Evolutionary conservation across 35 echinoderm and acorn worm genomes (phyloP), one percentile per base, ranked within the genome.

Genomic region (Stichopus chloronotus): DNA sequence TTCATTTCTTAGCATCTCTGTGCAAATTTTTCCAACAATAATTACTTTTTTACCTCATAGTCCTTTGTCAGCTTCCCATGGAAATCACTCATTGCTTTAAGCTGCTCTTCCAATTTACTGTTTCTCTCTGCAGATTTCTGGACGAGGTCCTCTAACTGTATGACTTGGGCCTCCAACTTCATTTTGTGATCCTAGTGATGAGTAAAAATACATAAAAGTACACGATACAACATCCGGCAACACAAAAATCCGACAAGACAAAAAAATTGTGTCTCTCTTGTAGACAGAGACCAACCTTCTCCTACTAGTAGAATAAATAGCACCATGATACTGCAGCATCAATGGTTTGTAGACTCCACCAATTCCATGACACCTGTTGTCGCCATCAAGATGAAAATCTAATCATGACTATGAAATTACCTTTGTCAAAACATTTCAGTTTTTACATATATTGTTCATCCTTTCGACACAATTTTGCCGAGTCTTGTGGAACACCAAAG

Each of bases 61-160:
- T 94, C 93, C 79, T 90, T 88, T 11, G 93, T 96, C 17, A 98
- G 88, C 58, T 98, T 98, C n/a, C 92, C 78, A 22, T 96, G 93
- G 55, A 98, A 88, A 54, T 85, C 91, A 78, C 94, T 91, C 78
- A 96, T 57, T 21, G 97, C 94, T n/a, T 94, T 92, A 11, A 98
- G 20, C 82, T 98, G 95, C 74, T 88, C 88, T 55, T 84, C 84
- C 12, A 96, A 76, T 65, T 91, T 78, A 8, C n/a, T 86, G 77
- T 92, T 30, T 20, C 55, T 93, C 9, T 92, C 84, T 93, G 95
- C 88, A 55, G 91, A 82, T 58, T 91, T 82, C 56, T 92, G 82
- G 12, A 95, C 80, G 54, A 81, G 25, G 59, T 59, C 68, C 17
- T 96, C 90, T 17, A 78, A 23, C 7, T 94, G 30, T 24, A 87